Evolutionary conservation across 2,888 invertebrate species (phyloP), one percentile per base, ranked within the genome.

Genomic region (Lacanobia wlatinum): DNA sequence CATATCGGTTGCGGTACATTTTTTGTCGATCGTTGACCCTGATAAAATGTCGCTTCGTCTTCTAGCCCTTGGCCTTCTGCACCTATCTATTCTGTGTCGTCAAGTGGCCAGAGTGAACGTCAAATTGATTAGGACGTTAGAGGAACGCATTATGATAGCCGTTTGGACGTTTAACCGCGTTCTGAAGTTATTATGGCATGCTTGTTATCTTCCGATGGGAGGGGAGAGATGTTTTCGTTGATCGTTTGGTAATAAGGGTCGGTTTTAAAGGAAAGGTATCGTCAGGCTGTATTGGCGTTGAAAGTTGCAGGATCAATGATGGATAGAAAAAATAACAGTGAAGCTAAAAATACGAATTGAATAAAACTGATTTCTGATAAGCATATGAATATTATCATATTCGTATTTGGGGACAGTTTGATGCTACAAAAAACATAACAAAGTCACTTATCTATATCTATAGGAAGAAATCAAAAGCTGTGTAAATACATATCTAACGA

Each of bases 91-190:
- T 48, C 9, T 7, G 10, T 50, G n/a, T 48, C 14, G 9, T 34
- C 79, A 82, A 69, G 43, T 60, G 50, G 55, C 71, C 69, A 40
- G 56, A 76, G 67, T 46, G 40, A 70, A 77, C 73, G 69, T 70
- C 76, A 73, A 76, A 86, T 85, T 83, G 78, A 85, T 85, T 78
- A 79, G 60, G 56, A 80, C 70, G 76, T 77, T 77, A 69, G 43
- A 67, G 56, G 34, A 69, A 63, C 60, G 61, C 58, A 65, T 78
- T 73, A 82, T 76, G 80, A 52, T 21, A 55, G 62, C 40, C 65
- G 60, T 73, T 70, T 43, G 34, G 68, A 61, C 64, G 70, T 62
- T 78, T 48, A 69, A 70, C 64, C 50, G 46, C 50, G 16, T 73
- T 58, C 50, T 34, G 50, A 52, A 68, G 43, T 64, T 78, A 66